Percentiles rank a stretch among this genome's conserved stretches.
Evolutionary conservation across 2,113 vertebrate species (phyloP).

Genomic region (pig (Sus scrofa)): T2T-Sscrofa CM000820.6:105288001-105288500

Average conservation of each 20-base stretch:
- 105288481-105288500: background rate
- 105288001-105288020: too few species aligned
- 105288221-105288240: background rate
- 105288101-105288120: slow-evolving; percentile 62
- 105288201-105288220: too few species aligned
- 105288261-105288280: too few species aligned
- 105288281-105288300: too few species aligned
- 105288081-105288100: slow-evolving; percentile 18
- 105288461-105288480: background rate
- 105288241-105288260: background rate
- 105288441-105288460: background rate
- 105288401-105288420: background rate
- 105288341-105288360: too few species aligned
- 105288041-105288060: too few species aligned
- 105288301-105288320: too few species aligned
- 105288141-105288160: slow-evolving; percentile 23
- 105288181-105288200: too few species aligned
- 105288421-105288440: background rate
- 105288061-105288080: slow-evolving; percentile 26
- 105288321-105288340: too few species aligned
- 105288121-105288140: background rate
- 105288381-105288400: slow-evolving; percentile 33
- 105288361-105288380: background rate
- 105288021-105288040: too few species aligned
- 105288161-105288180: background rate